phyloP scores from a whole-genome alignment of 2,113 vertebrate genomes.

The Mus spicilegus region DNA sequence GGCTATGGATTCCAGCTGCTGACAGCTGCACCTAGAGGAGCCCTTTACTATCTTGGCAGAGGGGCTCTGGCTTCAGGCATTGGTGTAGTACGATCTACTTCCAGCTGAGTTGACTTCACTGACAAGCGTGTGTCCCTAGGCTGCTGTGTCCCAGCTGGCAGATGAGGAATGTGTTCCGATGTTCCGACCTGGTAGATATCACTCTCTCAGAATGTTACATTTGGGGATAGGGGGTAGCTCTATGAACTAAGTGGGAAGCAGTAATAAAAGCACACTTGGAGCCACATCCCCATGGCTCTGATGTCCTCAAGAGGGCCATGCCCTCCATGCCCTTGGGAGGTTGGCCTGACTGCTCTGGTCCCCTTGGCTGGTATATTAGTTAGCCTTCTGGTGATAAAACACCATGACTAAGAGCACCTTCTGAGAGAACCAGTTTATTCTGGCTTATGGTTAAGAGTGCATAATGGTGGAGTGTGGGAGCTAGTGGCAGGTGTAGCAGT shows the following conservation, averaged over 20 bases:
- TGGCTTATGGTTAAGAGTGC: background rate
- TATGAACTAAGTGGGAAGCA: background rate
- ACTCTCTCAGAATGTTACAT: background rate
- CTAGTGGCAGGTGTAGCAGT: background rate
- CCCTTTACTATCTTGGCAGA: background rate
- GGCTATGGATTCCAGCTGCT: background rate
- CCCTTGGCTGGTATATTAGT: background rate
- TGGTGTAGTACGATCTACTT: background rate
- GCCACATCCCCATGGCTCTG: background rate
- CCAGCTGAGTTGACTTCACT: background rate
- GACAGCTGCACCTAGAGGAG: rapidly evolving
- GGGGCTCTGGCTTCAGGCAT: background rate
- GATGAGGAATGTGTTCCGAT: background rate
- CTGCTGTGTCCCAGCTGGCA: background rate
- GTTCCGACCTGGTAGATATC: background rate
- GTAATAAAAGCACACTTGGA: background rate
- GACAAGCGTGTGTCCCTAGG: background rate
- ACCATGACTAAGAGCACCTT: background rate
- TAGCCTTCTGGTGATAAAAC: background rate
- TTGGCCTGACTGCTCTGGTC: background rate
- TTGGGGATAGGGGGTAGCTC: background rate
- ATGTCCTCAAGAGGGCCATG: background rate
- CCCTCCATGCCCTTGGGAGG: background rate
- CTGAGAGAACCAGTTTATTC: background rate
- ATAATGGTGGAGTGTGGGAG: background rate